Evolutionary conservation across 2,113 vertebrate genomes (phyloP).

Genomic region (Romanogobio albipinnatus): DNA sequence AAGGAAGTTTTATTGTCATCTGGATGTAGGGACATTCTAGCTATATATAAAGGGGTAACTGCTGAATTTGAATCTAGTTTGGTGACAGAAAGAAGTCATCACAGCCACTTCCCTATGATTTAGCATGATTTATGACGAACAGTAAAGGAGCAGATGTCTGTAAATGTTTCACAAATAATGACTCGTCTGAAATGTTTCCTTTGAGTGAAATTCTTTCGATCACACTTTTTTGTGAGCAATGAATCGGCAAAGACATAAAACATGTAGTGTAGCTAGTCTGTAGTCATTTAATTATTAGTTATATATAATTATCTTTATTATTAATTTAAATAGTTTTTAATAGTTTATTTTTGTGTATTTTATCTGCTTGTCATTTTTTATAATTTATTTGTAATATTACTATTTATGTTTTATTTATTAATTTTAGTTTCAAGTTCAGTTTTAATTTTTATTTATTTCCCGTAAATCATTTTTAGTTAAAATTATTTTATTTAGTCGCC

Average conservation of each 20-base stretch:
- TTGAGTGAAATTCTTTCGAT: not conserved
- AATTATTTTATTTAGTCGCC: not conserved
- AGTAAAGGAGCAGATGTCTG: not conserved
- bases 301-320: no score
- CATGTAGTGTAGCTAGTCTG: not conserved
- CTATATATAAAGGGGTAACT: not conserved
- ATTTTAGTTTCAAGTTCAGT: not conserved
- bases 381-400: not conserved
- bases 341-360: not conserved
- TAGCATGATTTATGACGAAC: not conserved
- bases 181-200: not conserved
- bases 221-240: not conserved
- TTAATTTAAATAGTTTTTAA: not conserved
- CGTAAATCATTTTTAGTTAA: not conserved
- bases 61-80: not conserved
- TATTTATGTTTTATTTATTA: no score
- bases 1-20: not conserved
- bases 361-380: not conserved
- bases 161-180: slow-evolving; percentile 18
- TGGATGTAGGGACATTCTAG: not conserved
- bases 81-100: not conserved
- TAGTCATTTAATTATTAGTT: no score
- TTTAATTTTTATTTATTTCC: not conserved
- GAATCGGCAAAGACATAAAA: not conserved
- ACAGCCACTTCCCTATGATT: not conserved